Conservation (phyloP, 1,140 invertebrate genomes). For the Drosophila nigromelanica region DNA sequence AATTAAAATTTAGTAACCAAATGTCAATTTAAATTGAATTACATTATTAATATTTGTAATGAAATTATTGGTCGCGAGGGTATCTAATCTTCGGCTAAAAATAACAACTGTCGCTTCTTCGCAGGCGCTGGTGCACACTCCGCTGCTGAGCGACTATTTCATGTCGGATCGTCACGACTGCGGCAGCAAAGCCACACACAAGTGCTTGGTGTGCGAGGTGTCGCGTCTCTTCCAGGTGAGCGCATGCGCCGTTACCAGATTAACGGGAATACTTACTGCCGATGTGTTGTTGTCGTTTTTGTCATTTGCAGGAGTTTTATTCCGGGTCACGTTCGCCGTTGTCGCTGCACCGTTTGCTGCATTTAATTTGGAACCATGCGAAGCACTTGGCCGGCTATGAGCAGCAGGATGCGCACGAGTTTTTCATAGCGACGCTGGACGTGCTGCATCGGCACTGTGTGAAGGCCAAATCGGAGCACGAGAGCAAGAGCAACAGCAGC, state of each 20-base stretch:
- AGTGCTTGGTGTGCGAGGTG: constrained; percentile 97
- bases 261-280: not conserved
- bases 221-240: constrained; percentile 90
- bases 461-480: constrained; percentile 79
- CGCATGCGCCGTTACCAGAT: constrained; percentile 35
- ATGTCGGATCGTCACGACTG: constrained; percentile 96
- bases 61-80: too few species aligned
- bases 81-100: not conserved
- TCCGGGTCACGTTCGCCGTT: constrained; percentile 94
- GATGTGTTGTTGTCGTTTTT: not conserved
- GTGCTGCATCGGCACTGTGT: constrained; percentile 90
- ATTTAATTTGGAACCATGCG: constrained; percentile 98
- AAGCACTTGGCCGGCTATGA: constrained; percentile 97
- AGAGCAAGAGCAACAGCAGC: constrained; percentile 64
- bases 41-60: too few species aligned
- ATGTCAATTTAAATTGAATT: too few species aligned
- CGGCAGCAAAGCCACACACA: constrained; percentile 86
- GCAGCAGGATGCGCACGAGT: constrained; percentile 99
- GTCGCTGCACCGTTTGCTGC: constrained; percentile 93
- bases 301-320: constrained; percentile 91
- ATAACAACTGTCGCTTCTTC: constrained; percentile 13
- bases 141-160: constrained; percentile 97
- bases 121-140: constrained; percentile 95
- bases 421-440: constrained; percentile 97
- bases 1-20: too few species aligned